Evolutionary conservation across 2,888 invertebrate species (phyloP), one percentile per base, ranked within the genome.

Genomic region (Thecocarcelia acutangulata): DNA sequence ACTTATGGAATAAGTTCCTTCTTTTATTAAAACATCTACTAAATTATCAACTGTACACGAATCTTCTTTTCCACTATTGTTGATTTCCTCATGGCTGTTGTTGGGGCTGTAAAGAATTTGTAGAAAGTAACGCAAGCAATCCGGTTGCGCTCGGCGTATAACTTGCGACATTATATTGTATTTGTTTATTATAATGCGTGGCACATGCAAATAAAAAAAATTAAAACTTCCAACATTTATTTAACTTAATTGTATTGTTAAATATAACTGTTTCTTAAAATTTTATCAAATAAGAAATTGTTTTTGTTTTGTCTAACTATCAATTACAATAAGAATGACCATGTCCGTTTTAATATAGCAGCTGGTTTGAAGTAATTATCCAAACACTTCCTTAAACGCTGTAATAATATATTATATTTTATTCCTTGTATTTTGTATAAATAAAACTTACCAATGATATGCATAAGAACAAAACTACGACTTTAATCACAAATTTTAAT

Each of bases 101-200:
- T 40, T 70, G 2, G 70, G 44, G 24, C 9, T 11, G n/a, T 68
- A 72, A 46, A 85, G 54, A 46, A 61, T 8, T 9, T 70, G 28
- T 13, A 85, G 58, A 66, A 84, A 84, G 63, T 79, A 83, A 9
- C 84, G 85, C 58, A 85, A 52, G 42, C 84, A 85, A 52, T 85
- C 83, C 21, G 85, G 85, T 24, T 84, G 84, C 1, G 85, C 84
- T 64, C 84, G 84, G 1, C 85, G 78, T 37, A 76, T 37, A 42
- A 61, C 37, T 59, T 64, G 11, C 4, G 70, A 33, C 82, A 82
- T 82, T 37, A 24, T 73, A 4, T 9, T 13, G 6, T 6, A 2
- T 1, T 44, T 56, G 19, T 11, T 17, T 42, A 40, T 15, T 5
- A 3, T 48, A 52, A 19, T 28, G 2, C 40, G 28, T 8, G n/a